Evolutionary conservation across 1,140 invertebrate species (phyloP).

Genomic region (Portunus trituberculatus): DNA sequence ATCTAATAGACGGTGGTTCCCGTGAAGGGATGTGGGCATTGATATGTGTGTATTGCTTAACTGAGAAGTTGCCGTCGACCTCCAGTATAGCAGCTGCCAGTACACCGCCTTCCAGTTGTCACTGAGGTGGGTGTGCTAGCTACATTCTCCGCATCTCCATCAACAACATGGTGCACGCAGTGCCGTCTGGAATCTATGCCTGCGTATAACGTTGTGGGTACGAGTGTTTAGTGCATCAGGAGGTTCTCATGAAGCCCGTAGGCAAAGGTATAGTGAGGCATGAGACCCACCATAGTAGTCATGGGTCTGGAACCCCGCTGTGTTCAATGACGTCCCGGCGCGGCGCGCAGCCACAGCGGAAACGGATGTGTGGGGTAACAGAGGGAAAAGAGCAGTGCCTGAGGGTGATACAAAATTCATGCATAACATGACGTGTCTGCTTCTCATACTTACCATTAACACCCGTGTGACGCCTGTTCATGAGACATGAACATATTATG

Average conservation of each 20-base stretch:
- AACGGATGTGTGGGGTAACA: conserved; percentile 52
- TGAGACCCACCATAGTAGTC: not conserved
- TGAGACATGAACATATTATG: not conserved
- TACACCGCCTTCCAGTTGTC: conserved; percentile 47
- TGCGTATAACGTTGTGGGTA: not conserved
- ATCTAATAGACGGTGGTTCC: not conserved
- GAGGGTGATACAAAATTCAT: not conserved
- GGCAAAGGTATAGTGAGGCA: not conserved
- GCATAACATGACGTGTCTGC: not conserved
- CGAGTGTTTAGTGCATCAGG: not conserved
- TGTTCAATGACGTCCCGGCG: conserved; percentile 25
- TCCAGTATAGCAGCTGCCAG: not conserved
- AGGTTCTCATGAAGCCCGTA: not conserved
- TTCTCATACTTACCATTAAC: not conserved
- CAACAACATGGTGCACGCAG: too few relatives aligned
- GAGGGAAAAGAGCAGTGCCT: conserved; percentile 30
- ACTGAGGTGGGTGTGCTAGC: conserved; percentile 1
- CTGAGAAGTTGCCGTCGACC: conserved; percentile 35
- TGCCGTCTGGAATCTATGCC: not conserved
- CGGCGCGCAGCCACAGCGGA: conserved; percentile 41
- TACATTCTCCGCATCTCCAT: not conserved
- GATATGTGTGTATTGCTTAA: conserved; percentile 51
- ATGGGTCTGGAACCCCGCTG: conserved; percentile 1
- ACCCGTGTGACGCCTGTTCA: not conserved
- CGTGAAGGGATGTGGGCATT: not conserved